A percentile compares a stretch with the other conserved stretches of the same genome.
Conservation (phyloP, 2,888 invertebrate species). For the Aradus depressus region DNA sequence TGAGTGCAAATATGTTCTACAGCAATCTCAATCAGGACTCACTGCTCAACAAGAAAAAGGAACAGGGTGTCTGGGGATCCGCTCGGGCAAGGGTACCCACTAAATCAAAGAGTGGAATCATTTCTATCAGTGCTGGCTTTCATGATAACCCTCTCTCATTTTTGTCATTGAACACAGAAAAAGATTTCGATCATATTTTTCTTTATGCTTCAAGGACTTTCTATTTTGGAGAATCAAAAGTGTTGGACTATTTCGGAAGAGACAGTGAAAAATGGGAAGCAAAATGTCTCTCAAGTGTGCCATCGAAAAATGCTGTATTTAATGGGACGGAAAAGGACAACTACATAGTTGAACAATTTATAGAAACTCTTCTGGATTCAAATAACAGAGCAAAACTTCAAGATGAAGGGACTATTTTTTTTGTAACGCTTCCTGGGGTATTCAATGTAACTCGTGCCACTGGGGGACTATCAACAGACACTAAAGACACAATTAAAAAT, state of each 20-base stretch:
- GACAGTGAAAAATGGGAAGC: neutral
- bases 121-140: neutral
- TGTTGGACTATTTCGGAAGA: neutral
- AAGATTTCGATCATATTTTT: constrained; percentile 8
- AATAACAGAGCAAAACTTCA: neutral
- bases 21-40: neutral
- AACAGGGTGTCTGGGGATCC: constrained; percentile 7
- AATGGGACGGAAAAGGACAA: too few species aligned
- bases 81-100: neutral
- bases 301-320: too few species aligned
- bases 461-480: neutral
- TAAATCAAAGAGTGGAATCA: neutral
- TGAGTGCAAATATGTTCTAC: neutral
- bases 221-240: neutral
- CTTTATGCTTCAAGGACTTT: constrained; percentile 8
- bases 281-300: too few species aligned
- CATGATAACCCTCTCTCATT: constrained; percentile 1
- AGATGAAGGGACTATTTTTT: too few species aligned
- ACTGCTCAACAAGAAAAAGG: neutral
- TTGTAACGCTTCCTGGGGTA: too few species aligned
- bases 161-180: neutral
- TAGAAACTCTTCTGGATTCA: neutral
- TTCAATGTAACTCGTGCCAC: too few species aligned
- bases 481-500: neutral
- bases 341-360: neutral